A percentile compares a stretch with the other conserved stretches of the same genome.
These are phyloP conservation scores for Perithous albicinctus DNA, from an alignment of 2,888 invertebrate species.

Conservation along the genomic window DNA sequence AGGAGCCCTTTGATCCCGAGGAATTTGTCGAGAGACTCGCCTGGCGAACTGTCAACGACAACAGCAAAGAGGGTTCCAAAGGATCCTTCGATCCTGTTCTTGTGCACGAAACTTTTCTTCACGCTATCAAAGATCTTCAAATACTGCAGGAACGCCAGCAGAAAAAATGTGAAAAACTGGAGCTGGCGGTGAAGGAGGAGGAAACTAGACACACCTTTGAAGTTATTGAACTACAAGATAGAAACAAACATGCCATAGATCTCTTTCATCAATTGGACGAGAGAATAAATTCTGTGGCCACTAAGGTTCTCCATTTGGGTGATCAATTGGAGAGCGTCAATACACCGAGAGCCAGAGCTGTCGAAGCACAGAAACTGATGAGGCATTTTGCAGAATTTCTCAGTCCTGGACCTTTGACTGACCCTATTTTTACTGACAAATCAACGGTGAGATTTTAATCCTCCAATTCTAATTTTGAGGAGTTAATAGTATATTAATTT, in stretches of 20 bases:
- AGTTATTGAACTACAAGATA: constrained; percentile 92
- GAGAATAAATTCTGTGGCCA: constrained; percentile 98
- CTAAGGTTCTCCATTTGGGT: constrained; percentile 98
- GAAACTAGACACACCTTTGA: constrained; percentile 93
- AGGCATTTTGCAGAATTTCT: constrained; percentile 97
- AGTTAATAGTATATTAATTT: too few species aligned
- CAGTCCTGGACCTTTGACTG: constrained; percentile 92
- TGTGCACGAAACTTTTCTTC: constrained; percentile 96
- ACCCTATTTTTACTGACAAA: constrained; percentile 94
- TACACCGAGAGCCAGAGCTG: constrained; percentile 96
- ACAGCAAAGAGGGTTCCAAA: constrained; percentile 88
- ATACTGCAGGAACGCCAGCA: constrained; percentile 94
- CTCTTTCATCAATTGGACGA: constrained; percentile 97
- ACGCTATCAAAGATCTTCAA: constrained; percentile 94
- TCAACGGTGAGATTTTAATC: constrained; percentile 86
- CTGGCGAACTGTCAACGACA: constrained; percentile 94
- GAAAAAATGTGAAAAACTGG: constrained; percentile 93
- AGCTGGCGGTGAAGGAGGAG: constrained; percentile 93
- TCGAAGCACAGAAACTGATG: constrained; percentile 97
- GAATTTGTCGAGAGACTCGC: constrained; percentile 99
- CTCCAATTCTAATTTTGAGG: neutral
- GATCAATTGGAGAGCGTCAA: constrained; percentile 99
- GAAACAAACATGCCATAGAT: constrained; percentile 94
- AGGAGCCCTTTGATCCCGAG: constrained; percentile 98
- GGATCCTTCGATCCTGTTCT: constrained; percentile 93